phyloP scores from a whole-genome alignment of 2,113 vertebrate species.

The Eretmodus cyanostictus region DNA sequence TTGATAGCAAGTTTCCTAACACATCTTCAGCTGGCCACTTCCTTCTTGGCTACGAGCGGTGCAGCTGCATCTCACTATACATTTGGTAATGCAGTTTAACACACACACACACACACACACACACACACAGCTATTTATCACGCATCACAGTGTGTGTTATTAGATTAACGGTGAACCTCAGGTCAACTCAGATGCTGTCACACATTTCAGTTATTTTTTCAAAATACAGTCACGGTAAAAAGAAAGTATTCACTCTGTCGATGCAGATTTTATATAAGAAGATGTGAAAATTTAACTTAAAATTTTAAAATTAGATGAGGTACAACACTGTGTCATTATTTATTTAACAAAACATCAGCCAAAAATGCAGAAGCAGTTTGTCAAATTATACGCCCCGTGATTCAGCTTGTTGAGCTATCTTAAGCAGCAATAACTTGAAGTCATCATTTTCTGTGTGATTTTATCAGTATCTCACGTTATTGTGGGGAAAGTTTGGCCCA shows the following conservation, averaged over 20 bases:
- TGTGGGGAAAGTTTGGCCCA: not conserved
- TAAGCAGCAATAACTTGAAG: not conserved
- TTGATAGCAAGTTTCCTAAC: conserved; percentile 36
- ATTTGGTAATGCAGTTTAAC: not conserved
- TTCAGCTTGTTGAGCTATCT: not conserved
- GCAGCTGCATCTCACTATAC: not conserved
- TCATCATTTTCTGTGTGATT: not conserved
- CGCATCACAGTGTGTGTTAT: not conserved
- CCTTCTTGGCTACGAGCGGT: not conserved
- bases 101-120: not conserved
- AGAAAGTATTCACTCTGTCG: not conserved
- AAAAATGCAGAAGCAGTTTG: not conserved
- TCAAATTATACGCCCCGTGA: not conserved
- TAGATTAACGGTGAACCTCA: not conserved
- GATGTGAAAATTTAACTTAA: not conserved
- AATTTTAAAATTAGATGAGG: not conserved
- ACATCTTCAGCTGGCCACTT: not conserved
- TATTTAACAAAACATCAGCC: not conserved
- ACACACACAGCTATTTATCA: not conserved
- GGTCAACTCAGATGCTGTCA: not conserved
- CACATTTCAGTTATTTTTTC: not conserved
- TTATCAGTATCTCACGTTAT: not conserved
- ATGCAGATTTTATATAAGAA: not conserved
- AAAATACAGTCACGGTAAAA: not conserved
- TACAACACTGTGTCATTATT: not conserved